Evolutionary conservation across 2,797 vertebrate genomes (phyloP).

Genomic region (Buceros bicornis): DNA sequence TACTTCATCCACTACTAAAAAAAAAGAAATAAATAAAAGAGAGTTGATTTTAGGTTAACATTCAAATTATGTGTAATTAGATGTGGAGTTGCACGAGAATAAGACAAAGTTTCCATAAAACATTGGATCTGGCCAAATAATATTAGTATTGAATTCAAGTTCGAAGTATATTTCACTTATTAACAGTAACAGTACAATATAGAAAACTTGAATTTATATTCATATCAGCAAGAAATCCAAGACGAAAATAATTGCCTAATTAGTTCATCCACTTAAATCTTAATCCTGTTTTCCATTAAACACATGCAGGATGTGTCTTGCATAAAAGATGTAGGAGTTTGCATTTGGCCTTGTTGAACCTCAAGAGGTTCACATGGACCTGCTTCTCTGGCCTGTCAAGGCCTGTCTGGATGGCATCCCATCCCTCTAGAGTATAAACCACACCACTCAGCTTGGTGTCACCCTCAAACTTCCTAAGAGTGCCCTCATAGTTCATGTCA

Average conservation of each 20-base stretch:
- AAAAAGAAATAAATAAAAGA: neutral
- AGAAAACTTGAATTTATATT: neutral
- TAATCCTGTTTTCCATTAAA: neutral
- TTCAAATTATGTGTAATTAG: neutral
- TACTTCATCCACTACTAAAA: neutral
- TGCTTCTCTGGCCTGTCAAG: no score
- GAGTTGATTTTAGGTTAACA: neutral
- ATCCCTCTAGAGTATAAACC: no score
- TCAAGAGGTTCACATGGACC: no score
- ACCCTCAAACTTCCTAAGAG: no score
- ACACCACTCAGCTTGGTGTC: no score
- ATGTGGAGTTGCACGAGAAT: neutral
- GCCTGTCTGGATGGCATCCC: no score
- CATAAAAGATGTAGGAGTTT: no score
- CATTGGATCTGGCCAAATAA: neutral
- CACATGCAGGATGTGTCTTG: no score
- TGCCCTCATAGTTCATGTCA: no score
- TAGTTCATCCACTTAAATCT: neutral
- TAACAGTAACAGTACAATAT: neutral
- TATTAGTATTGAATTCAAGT: neutral
- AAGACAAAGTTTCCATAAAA: neutral
- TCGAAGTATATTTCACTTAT: neutral
- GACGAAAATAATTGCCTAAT: neutral
- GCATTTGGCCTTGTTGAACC: no score
- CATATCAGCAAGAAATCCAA: neutral